Conservation (phyloP, 2,113 vertebrate species). For the Suncus etruscus region DNA sequence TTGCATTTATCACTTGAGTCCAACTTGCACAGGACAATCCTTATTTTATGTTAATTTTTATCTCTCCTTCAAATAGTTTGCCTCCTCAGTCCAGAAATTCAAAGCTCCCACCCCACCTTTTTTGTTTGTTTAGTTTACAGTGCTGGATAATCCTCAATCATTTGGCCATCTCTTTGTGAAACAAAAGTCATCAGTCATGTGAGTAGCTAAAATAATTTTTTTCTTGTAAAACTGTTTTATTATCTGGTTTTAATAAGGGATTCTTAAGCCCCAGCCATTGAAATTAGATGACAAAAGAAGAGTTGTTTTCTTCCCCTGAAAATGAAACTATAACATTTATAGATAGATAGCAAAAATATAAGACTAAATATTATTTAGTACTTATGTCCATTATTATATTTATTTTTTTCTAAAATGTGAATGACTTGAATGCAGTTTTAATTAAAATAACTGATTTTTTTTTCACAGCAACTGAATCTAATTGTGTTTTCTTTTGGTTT, state of each 20-base stretch:
- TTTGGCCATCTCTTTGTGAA: neutral
- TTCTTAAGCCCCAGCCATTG: neutral
- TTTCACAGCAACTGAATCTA: too few species aligned
- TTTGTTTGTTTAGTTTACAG: neutral
- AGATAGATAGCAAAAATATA: neutral
- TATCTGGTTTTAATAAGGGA: neutral
- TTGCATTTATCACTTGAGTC: neutral
- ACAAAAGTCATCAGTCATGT: neutral
- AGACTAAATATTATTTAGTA: too few species aligned
- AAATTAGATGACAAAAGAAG: neutral
- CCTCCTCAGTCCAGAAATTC: neutral
- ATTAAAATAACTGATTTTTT: constrained; percentile 36
- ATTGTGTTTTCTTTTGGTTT: too few species aligned
- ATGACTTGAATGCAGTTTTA: constrained; percentile 16
- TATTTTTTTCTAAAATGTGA: neutral
- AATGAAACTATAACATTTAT: neutral
- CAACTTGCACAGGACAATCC: neutral
- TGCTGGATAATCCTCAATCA: neutral
- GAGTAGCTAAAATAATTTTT: neutral
- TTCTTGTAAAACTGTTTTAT: neutral
- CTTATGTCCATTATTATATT: neutral
- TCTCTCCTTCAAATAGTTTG: neutral
- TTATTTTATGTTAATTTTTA: neutral
- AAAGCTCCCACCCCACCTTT: neutral
- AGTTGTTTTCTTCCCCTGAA: neutral